A percentile compares a stretch with the other conserved stretches of the same genome.
These are phyloP conservation scores for Pelosia muscerda DNA, from an alignment of 2,888 invertebrate genomes.

Conservation along the genomic window DNA sequence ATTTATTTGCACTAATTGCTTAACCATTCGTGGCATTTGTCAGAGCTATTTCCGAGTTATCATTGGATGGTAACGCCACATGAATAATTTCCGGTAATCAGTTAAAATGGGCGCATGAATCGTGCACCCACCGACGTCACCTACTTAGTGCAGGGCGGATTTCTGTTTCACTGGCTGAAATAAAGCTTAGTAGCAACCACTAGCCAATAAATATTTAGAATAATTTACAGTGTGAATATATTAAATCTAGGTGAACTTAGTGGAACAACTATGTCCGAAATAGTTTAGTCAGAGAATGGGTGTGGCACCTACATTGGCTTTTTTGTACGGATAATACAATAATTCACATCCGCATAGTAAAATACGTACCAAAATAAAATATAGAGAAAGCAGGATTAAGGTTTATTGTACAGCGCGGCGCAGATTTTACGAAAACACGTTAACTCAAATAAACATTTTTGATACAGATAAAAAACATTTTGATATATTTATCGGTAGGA, in stretches of 20 bases:
- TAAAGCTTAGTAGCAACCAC: too few species aligned
- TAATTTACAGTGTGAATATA: constrained; percentile 43
- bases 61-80: constrained; percentile 42
- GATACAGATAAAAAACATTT: constrained; percentile 8
- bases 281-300: background rate
- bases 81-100: constrained; percentile 63
- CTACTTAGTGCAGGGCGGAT: background rate
- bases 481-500: constrained; percentile 10
- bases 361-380: background rate
- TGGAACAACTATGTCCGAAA: background rate
- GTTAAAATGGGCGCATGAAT: constrained; percentile 45
- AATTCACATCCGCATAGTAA: background rate
- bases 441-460: constrained; percentile 4
- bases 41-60: constrained; percentile 48
- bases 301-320: background rate
- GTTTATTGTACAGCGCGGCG: background rate
- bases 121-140: background rate
- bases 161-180: constrained; percentile 20
- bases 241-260: constrained; percentile 28
- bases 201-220: constrained; percentile 39
- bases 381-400: background rate
- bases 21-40: constrained; percentile 46
- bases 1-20: constrained; percentile 24
- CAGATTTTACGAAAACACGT: constrained; percentile 5
- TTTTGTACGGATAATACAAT: background rate